Evolutionary conservation across 2,797 vertebrate genomes (phyloP).

Genomic region (Coregonus ussuriensis): DNA sequence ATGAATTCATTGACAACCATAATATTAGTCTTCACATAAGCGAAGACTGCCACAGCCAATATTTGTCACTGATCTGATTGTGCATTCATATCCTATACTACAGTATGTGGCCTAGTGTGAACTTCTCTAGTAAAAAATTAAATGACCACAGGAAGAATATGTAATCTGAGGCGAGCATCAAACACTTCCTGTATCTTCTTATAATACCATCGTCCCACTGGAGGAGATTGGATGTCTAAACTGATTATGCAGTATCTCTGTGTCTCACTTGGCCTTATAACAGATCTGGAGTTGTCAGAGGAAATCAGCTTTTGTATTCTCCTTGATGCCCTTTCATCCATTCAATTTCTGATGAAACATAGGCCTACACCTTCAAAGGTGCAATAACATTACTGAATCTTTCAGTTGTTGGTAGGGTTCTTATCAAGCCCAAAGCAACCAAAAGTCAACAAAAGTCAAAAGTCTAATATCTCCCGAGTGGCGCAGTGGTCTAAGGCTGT

Average conservation of each 20-base stretch:
- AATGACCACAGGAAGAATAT: neutral
- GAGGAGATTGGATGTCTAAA: conserved; percentile 55
- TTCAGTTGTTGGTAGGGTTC: too few species aligned
- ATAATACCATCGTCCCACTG: conserved; percentile 25
- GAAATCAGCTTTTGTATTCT: conserved; percentile 47
- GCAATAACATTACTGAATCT: neutral
- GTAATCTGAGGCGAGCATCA: neutral
- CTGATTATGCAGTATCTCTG: conserved; percentile 50
- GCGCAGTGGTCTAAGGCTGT: too few species aligned
- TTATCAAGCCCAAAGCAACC: too few species aligned
- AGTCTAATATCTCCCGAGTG: too few species aligned
- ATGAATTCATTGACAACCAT: neutral
- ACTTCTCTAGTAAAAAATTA: neutral
- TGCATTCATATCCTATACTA: neutral
- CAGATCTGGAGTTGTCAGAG: conserved; percentile 44
- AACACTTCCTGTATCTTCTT: conserved; percentile 16
- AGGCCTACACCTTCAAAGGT: conserved; percentile 8
- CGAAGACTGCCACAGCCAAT: neutral
- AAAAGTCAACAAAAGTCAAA: too few species aligned
- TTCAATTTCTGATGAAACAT: conserved; percentile 55
- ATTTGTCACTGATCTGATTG: neutral
- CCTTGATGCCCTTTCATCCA: conserved; percentile 26
- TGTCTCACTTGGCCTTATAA: conserved; percentile 52
- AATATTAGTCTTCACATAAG: neutral
- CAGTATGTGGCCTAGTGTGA: neutral